Evolutionary conservation across 2,888 invertebrate species (phyloP), one percentile per base, ranked within the genome.

Genomic region (Leptinotarsa haldemani): DNA sequence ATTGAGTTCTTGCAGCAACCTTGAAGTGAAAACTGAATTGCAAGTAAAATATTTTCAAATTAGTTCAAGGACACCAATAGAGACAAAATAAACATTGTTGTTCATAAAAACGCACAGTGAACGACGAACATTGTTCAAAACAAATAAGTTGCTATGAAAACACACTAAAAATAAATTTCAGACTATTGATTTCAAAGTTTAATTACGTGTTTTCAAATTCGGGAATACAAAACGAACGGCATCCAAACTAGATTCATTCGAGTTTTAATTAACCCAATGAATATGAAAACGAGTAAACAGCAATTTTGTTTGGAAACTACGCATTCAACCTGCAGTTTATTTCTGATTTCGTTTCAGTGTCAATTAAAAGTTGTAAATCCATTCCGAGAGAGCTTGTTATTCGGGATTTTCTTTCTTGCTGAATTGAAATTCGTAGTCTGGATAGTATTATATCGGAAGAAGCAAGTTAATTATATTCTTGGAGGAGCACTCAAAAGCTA

Each of bases 321-420:
- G 22, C 56, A 56, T 22, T 56, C 56, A 56, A 22, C 20, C 56
- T 56, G 4, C 56, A 25, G 56, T 22, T 56, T 22, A 56, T 56
- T 56, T 56, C 56, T 56, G 56, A 56, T 56, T 56, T 15, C 56
- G 22, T 56, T 22, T 22, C 56, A 56, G 22, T 20, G 56, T 56
- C 56, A 56, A 56, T 56, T 56, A 56, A 56, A 56, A 56, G 20
- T 56, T 22, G 56, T 56, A 22, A 56, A 56, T 56, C 20, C 56
- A 56, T 56, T 56, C 1, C 56, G 13, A 56, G 22, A 22, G 22
- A 56, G 56, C 15, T 20, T 22, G 56, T 56, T 22, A 56, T 5
- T 56, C 20, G 20, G 56, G 56, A 56, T 56, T 56, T 22, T 13
- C 56, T 56, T 56, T 18, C 20, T 56, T 56, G 56, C 22, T 56